These are phyloP conservation scores for Nematopogon swammerdamellus DNA, from an alignment of 2,888 invertebrate genomes.

Conservation along the genomic window DNA sequence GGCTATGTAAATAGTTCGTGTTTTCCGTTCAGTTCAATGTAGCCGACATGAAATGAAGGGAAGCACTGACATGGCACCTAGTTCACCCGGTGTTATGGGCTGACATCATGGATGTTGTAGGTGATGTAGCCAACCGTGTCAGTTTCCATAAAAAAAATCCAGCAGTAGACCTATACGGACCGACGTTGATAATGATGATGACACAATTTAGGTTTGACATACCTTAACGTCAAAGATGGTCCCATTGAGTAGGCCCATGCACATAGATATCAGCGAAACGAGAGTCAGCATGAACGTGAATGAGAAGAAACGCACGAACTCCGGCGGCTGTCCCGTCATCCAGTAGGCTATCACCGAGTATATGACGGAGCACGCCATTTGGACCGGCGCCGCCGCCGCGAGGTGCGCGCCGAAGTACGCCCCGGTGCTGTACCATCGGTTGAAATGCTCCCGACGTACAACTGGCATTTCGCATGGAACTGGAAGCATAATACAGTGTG, in stretches of 20 bases:
- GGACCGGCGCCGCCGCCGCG: slow-evolving; percentile 78
- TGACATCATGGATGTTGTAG: background rate
- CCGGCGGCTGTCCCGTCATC: slow-evolving; percentile 84
- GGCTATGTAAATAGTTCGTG: too few species aligned
- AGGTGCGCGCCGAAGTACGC: slow-evolving; percentile 80
- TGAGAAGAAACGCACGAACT: slow-evolving; percentile 64
- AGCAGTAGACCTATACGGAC: background rate
- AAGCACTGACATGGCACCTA: too few species aligned
- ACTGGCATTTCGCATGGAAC: slow-evolving; percentile 83
- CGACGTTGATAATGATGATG: too few species aligned
- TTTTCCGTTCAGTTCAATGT: too few species aligned
- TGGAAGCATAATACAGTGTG: slow-evolving; percentile 35
- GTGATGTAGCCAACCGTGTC: background rate
- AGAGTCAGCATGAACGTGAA: slow-evolving; percentile 72
- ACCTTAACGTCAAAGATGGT: slow-evolving; percentile 78
- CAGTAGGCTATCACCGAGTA: slow-evolving; percentile 80
- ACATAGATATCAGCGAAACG: slow-evolving; percentile 81
- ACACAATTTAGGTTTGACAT: too few species aligned
- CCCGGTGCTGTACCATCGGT: slow-evolving; percentile 85
- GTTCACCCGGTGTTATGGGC: background rate
- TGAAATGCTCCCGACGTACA: slow-evolving; percentile 79
- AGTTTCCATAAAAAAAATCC: background rate
- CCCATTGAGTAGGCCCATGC: slow-evolving; percentile 82
- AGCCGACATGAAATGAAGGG: too few species aligned
- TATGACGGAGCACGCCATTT: slow-evolving; percentile 68